Base-by-base conservation (phyloP, 2,888 invertebrate genomes). In the Drosophila ochracea region DNA sequence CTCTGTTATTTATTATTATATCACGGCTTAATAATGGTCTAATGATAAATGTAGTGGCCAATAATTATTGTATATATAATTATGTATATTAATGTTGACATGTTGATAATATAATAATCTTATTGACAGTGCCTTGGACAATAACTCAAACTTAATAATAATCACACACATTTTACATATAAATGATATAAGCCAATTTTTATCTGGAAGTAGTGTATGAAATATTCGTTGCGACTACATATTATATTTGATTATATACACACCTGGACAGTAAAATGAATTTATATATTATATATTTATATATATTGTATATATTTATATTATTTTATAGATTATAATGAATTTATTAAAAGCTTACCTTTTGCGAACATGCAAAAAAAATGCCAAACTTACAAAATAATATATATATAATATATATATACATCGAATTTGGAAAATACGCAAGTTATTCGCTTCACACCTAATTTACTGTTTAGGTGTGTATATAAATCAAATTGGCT, bases 401-500 rank as follows among this genome's bases (percentile, higher is more conserved):
- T 35, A 35, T 35, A 35, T 35, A 7, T 30, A 30, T 30, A 30
- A 28, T 28, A 28, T 28, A 28, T 25, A 25, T 25, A 25, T 25
- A 25, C 3, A 39, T 9, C 4, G 4, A 19, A 10, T 41, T 41
- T 41, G 2, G 10, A 10, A 41, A n/a, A 41, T 10, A 10, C 11
- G 2, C 6, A 21, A 47, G 21, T 7, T 21, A 21, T 4, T 47
- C 13, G 7, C 21, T 21, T 47, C 25, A 25, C 25, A 47, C 25
- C 4, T 25, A 4, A 25, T 25, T 47, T 16, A 16, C 6, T 47
- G 47, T 25, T 25, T 4, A 25, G 25, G 16, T 47, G 6, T 13
- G 49, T 30, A 71, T 68, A 68, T 62, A 61, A 76, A 73, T 68
- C 43, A 53, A 62, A 68, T 64, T 68, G 63, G 57, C 39, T 61